Conservation (phyloP, 2,888 invertebrate genomes). For the Conistra vaccinii region DNA sequence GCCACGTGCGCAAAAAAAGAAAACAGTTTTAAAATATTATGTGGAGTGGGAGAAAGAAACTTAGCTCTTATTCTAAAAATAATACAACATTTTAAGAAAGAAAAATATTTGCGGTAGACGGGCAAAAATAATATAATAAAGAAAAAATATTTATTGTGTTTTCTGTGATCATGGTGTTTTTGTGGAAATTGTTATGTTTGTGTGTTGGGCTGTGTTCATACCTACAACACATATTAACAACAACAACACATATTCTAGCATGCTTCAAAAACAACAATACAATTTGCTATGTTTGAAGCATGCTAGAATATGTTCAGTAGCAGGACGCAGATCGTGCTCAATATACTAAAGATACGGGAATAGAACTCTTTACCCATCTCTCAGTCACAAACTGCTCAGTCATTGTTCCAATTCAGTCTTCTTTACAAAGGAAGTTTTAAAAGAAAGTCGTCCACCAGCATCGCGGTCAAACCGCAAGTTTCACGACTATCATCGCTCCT, state of each 20-base stretch:
- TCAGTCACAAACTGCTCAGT: neutral
- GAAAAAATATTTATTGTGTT: neutral
- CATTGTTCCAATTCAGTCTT: neutral
- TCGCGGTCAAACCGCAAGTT: conserved; percentile 40
- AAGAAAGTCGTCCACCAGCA: conserved; percentile 10
- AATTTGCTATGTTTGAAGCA: neutral
- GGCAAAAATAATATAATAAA: neutral
- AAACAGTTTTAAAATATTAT: neutral
- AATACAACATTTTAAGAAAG: neutral
- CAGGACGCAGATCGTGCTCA: no score
- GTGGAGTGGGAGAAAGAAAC: neutral
- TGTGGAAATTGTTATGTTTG: neutral
- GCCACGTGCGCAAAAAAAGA: neutral
- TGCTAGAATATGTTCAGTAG: neutral
- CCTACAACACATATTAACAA: no score
- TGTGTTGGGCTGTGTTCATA: neutral
- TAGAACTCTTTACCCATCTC: neutral
- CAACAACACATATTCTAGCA: no score
- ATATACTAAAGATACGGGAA: neutral
- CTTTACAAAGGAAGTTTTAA: conserved; percentile 17
- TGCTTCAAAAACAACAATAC: no score
- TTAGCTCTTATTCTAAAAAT: neutral
- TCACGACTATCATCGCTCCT: conserved; percentile 41
- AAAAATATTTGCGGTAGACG: no score
- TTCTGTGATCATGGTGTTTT: neutral